Evolutionary conservation across 2,113 vertebrate genomes (phyloP).

Genomic region (Euleptes europaea): DNA sequence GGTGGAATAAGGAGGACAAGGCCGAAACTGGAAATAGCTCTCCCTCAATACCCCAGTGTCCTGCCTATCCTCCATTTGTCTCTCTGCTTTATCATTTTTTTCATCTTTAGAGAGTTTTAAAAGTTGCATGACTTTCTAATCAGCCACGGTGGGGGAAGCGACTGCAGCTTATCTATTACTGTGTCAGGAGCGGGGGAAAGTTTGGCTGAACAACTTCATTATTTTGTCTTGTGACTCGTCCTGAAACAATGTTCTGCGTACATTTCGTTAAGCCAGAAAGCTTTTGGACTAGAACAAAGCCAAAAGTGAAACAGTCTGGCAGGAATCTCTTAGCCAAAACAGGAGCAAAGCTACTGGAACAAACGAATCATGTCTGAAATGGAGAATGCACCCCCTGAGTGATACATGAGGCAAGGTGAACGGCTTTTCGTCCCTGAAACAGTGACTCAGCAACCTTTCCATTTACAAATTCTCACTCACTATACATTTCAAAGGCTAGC

Average conservation of each 20-base stretch:
- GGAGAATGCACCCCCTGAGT: neutral
- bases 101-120: too few relatives aligned
- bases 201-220: neutral
- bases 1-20: too few relatives aligned
- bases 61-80: too few relatives aligned
- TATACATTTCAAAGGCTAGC: too few relatives aligned
- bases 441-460: neutral
- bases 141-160: neutral
- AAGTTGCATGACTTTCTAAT: too few relatives aligned
- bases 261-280: neutral
- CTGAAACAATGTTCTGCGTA: neutral
- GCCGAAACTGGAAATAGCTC: too few relatives aligned
- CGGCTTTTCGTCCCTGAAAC: neutral
- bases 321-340: neutral
- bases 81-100: too few relatives aligned
- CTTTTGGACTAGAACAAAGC: slow-evolving; percentile 4
- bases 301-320: neutral
- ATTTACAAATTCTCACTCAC: neutral
- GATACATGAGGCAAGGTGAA: neutral
- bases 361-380: neutral
- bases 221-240: neutral
- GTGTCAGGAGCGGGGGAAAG: neutral
- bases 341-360: neutral
- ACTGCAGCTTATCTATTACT: neutral
- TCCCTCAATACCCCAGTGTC: too few relatives aligned